Percentiles rank a stretch among this genome's conserved stretches.
phyloP scores from a whole-genome alignment of 2,888 invertebrate species.

The Pelosia muscerda region DNA sequence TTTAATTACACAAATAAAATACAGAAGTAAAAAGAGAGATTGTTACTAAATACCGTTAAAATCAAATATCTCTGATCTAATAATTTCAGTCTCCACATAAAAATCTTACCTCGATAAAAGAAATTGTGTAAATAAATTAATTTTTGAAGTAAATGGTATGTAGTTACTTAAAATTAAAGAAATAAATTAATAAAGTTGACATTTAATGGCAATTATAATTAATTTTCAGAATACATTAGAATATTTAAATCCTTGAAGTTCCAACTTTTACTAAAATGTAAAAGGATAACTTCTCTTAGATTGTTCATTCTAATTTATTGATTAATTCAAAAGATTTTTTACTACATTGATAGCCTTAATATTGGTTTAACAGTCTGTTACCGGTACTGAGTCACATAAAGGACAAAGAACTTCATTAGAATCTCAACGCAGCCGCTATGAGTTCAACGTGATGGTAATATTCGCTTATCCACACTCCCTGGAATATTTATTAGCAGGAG shows the following conservation, averaged over 20 bases:
- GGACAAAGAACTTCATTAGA: conserved; percentile 48
- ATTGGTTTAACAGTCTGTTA: not conserved
- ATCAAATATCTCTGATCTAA: not conserved
- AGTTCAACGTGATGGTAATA: conserved; percentile 57
- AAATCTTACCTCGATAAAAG: too few species aligned
- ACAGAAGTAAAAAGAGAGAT: not conserved
- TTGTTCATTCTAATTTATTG: too few species aligned
- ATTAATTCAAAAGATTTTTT: not conserved
- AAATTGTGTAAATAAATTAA: too few species aligned
- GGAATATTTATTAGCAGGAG: conserved; percentile 84
- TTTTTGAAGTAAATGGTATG: too few species aligned
- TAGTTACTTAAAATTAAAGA: too few species aligned
- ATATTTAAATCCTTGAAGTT: too few species aligned
- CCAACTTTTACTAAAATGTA: too few species aligned
- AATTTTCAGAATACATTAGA: too few species aligned
- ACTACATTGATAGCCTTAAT: not conserved
- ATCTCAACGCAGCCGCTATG: conserved; percentile 19
- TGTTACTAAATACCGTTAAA: not conserved
- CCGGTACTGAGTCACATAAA: conserved; percentile 21
- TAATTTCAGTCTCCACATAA: not conserved
- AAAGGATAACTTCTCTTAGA: too few species aligned
- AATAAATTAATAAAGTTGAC: too few species aligned
- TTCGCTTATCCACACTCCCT: conserved; percentile 75
- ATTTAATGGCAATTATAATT: too few species aligned
- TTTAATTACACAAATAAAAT: not conserved